Base-by-base conservation (phyloP, 2,888 invertebrate genomes). In the Xestobium rufovillosum region DNA sequence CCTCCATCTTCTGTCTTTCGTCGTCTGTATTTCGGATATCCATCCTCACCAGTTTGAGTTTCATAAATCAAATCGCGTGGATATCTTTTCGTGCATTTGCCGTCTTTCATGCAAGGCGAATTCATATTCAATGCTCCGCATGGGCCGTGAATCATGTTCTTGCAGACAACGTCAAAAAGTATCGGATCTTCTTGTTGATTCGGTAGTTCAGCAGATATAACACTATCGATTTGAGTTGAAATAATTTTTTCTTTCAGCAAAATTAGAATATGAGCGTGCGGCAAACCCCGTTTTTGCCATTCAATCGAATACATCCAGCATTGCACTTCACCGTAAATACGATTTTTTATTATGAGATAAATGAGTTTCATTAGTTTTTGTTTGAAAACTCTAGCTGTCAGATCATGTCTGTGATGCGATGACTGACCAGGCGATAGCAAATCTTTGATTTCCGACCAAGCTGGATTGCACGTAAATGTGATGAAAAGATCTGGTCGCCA, bases 141-240 rank as follows among this genome's bases (percentile, higher is more conserved):
- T 34, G 66, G 65, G 17, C 64, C 64, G 56, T 67, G 65, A 30
- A 59, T 50, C 60, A 66, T 68, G 36, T 60, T 49, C 41, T 46
- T 55, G 3, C 42, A 56, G 27, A 66, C 57, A 47, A 59, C 48
- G 31, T 49, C 40, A 30, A 41, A 43, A 17, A 58, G 45, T 23
- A 40, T 26, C 41, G 38, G 54, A 46, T 63, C 56, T n/a, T 14
- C 41, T 3, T 41, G 17, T 6, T 32, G 41, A 52, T 57, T 47
- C 19, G 57, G 55, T 40, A 59, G 50, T 49, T 61, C 57, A 3
- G 60, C 59, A 23, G 40, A 52, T 37, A 59, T 59, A 1, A 62
- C 34, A 14, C 13, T 27, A 53, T 61, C 60, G 11, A 60, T 51
- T 49, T 56, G 11, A 4, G 4, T 8, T 4, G 27, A 12, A 8